These are phyloP conservation scores for Polyommatus iphigenia DNA, from an alignment of 2,888 invertebrate genomes.

Conservation along the genomic window DNA sequence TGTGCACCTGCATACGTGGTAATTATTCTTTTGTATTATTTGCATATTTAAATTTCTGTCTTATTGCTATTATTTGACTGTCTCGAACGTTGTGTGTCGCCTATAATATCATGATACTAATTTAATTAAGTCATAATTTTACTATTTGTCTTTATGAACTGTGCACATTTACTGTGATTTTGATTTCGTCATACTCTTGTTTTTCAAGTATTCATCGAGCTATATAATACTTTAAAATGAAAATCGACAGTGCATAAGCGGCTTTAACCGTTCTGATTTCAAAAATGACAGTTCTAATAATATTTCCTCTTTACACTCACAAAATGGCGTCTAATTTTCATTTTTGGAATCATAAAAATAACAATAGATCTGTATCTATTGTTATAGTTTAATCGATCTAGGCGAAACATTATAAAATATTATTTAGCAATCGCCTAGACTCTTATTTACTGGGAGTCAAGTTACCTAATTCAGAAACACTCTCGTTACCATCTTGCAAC, in stretches of 20 bases:
- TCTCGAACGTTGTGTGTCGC: background rate
- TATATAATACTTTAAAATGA: background rate
- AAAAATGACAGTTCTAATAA: background rate
- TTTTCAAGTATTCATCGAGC: conserved; percentile 10
- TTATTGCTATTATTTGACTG: background rate
- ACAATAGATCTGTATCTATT: conserved; percentile 11
- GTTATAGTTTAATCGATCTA: background rate
- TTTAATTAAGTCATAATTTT: conserved; percentile 17
- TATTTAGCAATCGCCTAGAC: background rate
- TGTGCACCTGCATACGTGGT: conserved; percentile 21
- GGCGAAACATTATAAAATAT: conserved; percentile 5
- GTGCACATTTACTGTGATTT: conserved; percentile 17
- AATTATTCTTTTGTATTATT: background rate
- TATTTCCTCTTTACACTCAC: background rate
- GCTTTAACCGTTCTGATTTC: background rate
- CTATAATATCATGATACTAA: background rate
- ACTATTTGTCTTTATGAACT: conserved; percentile 15
- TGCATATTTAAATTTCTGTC: background rate
- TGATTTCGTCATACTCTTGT: conserved; percentile 15
- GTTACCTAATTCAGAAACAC: background rate
- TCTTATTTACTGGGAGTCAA: background rate
- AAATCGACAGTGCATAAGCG: background rate
- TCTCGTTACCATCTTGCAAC: background rate
- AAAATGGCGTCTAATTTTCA: background rate
- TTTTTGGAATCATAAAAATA: conserved; percentile 12